phyloP scores from a whole-genome alignment of 2,888 invertebrate genomes.

The Mythimna pallens region DNA sequence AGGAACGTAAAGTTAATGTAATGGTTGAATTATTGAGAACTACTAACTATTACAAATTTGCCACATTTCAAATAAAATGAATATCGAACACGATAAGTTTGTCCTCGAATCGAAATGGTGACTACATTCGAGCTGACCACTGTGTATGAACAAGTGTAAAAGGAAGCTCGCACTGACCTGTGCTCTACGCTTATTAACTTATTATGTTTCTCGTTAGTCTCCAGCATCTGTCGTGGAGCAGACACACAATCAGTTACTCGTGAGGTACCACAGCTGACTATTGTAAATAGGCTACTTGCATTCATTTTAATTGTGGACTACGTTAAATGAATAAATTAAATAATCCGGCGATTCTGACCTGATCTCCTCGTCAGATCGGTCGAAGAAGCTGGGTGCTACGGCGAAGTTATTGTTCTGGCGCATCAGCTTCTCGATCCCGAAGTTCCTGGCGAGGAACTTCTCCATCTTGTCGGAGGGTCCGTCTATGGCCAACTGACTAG shows the following conservation, averaged over 20 bases:
- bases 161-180: slow-evolving; percentile 52
- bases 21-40: neutral
- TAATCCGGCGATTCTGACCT: slow-evolving; percentile 65
- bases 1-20: neutral
- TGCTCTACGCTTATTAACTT: slow-evolving; percentile 55
- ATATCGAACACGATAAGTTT: neutral
- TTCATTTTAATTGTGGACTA: neutral
- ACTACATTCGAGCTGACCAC: neutral
- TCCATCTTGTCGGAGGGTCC: slow-evolving; percentile 97
- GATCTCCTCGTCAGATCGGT: slow-evolving; percentile 49
- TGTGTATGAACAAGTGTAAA: slow-evolving; percentile 5
- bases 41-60: neutral
- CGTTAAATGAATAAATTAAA: neutral
- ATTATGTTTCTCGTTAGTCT: slow-evolving; percentile 60
- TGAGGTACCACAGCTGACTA: neutral
- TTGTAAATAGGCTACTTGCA: neutral
- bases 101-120: neutral
- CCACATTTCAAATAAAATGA: neutral
- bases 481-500: slow-evolving; percentile 96
- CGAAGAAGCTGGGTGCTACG: slow-evolving; percentile 77
- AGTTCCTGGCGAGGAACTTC: slow-evolving; percentile 96
- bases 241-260: slow-evolving; percentile 42
- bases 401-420: slow-evolving; percentile 88
- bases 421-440: slow-evolving; percentile 87
- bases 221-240: slow-evolving; percentile 67